A percentile compares a stretch with the other conserved stretches of the same genome.
phyloP scores from a whole-genome alignment of 2,113 vertebrate species.

The Glaucomys volans region DNA sequence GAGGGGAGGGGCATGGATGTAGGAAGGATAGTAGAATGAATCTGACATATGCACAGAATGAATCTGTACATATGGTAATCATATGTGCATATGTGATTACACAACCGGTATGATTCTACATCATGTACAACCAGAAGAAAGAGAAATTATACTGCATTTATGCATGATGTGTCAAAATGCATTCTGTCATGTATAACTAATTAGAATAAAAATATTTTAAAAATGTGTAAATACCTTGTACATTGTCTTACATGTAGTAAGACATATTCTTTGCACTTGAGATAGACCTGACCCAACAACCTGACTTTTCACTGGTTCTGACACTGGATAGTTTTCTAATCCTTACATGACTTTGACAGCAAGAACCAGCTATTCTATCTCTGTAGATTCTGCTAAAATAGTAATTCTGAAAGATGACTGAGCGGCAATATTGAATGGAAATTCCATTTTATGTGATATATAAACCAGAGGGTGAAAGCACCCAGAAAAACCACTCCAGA shows the following conservation, averaged over 20 bases:
- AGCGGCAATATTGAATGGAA: not conserved
- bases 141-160: too few relatives aligned
- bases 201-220: too few relatives aligned
- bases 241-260: not conserved
- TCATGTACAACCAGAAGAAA: too few relatives aligned
- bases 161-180: too few relatives aligned
- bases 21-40: too few relatives aligned
- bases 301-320: not conserved
- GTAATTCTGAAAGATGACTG: not conserved
- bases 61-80: too few relatives aligned
- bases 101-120: too few relatives aligned
- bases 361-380: conserved; percentile 21
- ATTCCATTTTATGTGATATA: not conserved
- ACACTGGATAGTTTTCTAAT: not conserved
- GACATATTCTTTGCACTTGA: not conserved
- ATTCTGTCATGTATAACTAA: too few relatives aligned
- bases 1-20: too few relatives aligned
- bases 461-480: conserved; percentile 23
- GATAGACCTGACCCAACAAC: not conserved
- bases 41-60: too few relatives aligned
- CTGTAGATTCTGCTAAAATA: not conserved
- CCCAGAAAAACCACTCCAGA: too few relatives aligned
- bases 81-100: too few relatives aligned
- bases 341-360: not conserved
- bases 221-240: not conserved